Conservation (phyloP, 2,113 vertebrate genomes). For the Mixornis gularis region DNA sequence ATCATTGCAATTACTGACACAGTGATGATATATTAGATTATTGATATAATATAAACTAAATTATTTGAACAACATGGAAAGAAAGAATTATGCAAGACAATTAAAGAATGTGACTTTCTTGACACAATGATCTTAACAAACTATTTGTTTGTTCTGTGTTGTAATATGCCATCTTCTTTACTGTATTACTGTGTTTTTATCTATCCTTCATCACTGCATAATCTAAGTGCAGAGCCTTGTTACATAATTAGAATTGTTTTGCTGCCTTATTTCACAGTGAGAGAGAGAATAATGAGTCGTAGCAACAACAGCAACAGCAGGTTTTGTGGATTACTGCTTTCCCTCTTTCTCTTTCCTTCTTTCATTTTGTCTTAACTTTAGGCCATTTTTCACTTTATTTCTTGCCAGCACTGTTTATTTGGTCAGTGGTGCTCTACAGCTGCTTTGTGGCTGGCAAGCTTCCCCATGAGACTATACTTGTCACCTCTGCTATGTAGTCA, state of each 20-base stretch:
- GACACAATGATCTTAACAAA: not conserved
- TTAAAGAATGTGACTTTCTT: not conserved
- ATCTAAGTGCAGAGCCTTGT: not conserved
- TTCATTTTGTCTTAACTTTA: not conserved
- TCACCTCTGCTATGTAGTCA: not conserved
- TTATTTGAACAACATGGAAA: not conserved
- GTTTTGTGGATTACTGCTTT: not conserved
- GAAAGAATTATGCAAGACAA: not conserved
- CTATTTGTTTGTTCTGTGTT: not conserved
- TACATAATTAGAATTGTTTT: not conserved
- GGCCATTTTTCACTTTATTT: not conserved
- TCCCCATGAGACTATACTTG: not conserved
- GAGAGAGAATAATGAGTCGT: not conserved
- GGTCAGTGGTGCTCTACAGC: not conserved
- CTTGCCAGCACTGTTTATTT: not conserved
- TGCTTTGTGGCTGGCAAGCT: not conserved
- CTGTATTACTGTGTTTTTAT: not conserved
- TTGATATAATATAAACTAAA: not conserved
- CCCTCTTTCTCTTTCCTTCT: not conserved
- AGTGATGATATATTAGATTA: not conserved
- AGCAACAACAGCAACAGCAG: not conserved
- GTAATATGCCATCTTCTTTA: not conserved
- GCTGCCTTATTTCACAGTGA: not conserved
- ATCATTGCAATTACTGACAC: not conserved
- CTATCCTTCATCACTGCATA: not conserved